These are phyloP conservation scores for Acropora tenuis DNA, from an alignment of 64 coral and sea anemone genomes.

Conservation along the genomic window DNA sequence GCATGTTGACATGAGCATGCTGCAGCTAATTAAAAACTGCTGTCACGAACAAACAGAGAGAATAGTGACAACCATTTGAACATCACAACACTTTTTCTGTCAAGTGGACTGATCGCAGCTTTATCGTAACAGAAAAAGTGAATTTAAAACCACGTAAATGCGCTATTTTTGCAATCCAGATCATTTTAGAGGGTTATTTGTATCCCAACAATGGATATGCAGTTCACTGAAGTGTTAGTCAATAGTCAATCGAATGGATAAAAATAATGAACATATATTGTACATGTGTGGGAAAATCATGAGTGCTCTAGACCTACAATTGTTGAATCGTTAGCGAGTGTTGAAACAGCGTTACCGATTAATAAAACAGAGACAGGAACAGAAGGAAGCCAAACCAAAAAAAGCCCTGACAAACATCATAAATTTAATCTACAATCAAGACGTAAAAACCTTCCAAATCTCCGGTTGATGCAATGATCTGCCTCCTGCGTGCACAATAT, in stretches of 20 bases:
- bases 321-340: not conserved
- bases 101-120: not conserved
- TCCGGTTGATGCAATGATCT: not conserved
- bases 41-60: not conserved
- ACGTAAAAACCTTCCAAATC: not conserved
- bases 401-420: not conserved
- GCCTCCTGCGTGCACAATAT: not conserved
- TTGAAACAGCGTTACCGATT: not conserved
- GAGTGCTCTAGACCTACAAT: not conserved
- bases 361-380: not conserved
- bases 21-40: not conserved
- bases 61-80: not conserved
- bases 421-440: not conserved
- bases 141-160: not conserved
- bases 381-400: not conserved
- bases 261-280: not conserved
- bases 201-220: not conserved
- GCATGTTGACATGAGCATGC: too few relatives aligned
- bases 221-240: too few relatives aligned
- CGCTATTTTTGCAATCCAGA: not conserved
- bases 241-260: not conserved
- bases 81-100: not conserved
- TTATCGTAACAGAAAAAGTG: not conserved
- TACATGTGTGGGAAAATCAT: not conserved
- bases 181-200: not conserved